Conservation (phyloP, 2,888 invertebrate species). For the Thereva unica region DNA sequence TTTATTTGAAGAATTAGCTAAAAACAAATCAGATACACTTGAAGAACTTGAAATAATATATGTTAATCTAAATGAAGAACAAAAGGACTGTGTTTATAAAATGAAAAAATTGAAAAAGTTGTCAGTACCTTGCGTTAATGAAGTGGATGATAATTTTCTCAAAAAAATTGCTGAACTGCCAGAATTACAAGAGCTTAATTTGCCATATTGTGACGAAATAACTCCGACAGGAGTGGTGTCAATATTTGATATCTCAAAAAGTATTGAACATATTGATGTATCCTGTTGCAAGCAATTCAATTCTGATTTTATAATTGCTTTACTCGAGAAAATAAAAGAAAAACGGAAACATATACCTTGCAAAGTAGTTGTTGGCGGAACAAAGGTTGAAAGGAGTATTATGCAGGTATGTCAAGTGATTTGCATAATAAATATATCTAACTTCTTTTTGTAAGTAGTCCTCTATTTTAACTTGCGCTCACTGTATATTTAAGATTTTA, state of each 20-base stretch:
- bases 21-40: slow-evolving; percentile 12
- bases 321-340: slow-evolving; percentile 25
- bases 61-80: slow-evolving; percentile 4
- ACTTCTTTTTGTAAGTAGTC: no score
- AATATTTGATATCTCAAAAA: slow-evolving; percentile 12
- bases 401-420: not conserved
- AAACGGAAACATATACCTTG: not conserved
- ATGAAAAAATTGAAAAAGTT: slow-evolving; percentile 21
- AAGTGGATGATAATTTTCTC: slow-evolving; percentile 26
- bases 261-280: slow-evolving; percentile 25
- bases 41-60: slow-evolving; percentile 19
- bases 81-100: not conserved
- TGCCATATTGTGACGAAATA: slow-evolving; percentile 9
- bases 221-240: slow-evolving; percentile 1
- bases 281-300: slow-evolving; percentile 12
- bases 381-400: slow-evolving; percentile 12
- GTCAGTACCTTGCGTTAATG: slow-evolving; percentile 6
- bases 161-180: slow-evolving; percentile 9
- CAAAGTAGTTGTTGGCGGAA: slow-evolving; percentile 14
- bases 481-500: no score
- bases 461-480: no score
- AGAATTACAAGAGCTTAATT: slow-evolving; percentile 24
- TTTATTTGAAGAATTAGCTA: slow-evolving; percentile 23
- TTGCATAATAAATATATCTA: no score
- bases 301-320: slow-evolving; percentile 7